Percentiles rank a stretch among this genome's conserved stretches.
Evolutionary conservation across 2,888 invertebrate species (phyloP).

Genomic region (Erebia ligea): DNA sequence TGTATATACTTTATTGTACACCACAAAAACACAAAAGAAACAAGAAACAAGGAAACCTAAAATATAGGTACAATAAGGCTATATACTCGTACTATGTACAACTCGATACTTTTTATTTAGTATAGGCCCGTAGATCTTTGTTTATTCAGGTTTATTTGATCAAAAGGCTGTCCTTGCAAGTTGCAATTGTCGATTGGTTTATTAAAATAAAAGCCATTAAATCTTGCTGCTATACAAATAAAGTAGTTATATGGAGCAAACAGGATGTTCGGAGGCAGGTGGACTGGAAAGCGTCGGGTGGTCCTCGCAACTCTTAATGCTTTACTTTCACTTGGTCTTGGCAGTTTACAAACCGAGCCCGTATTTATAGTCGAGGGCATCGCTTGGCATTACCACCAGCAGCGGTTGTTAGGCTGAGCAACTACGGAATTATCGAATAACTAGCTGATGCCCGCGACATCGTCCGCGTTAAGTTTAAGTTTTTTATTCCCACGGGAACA

Average conservation of each 20-base stretch:
- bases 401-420: background rate
- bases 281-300: constrained; percentile 37
- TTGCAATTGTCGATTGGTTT: background rate
- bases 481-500: no score
- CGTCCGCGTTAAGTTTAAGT: no score
- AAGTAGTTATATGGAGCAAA: constrained; percentile 29
- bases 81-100: no score
- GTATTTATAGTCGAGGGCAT: constrained; percentile 21
- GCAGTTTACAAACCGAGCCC: constrained; percentile 32
- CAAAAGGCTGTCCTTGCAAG: background rate
- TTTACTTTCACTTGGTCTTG: constrained; percentile 31
- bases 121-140: no score
- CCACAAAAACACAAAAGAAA: no score
- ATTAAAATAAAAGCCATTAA: background rate
- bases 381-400: constrained; percentile 12
- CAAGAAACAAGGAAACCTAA: no score
- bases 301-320: constrained; percentile 27
- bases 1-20: no score
- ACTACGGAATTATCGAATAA: background rate
- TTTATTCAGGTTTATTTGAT: no score
- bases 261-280: constrained; percentile 38
- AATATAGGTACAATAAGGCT: no score
- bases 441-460: no score
- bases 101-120: no score
- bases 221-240: constrained; percentile 3